Base-by-base conservation (phyloP, 92 coral and sea anemone genomes). In the Actinostola sp. region DNA sequence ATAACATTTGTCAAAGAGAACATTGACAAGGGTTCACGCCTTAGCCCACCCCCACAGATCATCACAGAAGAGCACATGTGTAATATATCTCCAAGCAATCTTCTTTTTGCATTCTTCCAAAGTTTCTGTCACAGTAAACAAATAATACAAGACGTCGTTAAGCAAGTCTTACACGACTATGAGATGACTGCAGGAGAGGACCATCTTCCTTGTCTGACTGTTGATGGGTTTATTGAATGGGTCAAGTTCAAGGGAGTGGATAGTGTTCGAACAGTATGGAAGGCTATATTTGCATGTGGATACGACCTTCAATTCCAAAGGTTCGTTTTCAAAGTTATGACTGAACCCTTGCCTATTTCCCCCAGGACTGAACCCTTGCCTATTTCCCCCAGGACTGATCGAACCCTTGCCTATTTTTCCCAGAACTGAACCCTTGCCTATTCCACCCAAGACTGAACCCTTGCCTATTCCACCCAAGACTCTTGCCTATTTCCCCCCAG, bases 201-300 rank as follows among this genome's bases (percentile, higher is more conserved):
- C 32, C 66, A 55, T 2, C 67, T 70, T 33, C 52, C 71, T 17
- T 78, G 72, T 27, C 73, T 91, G 23, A 78, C 81, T 17, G 44
- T 82, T 15, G 57, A 74, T 8, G 91, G 88, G 26, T 91, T 94
- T 38, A 53, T 88, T n/a, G 82, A 64, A 24, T 94, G 93, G 93
- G 89, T 77, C n/a, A 60, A 71, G 35, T 52, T 21, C 8, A 80
- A 85, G 38, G 79, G 81, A 20, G 61, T 38, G 27, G 93, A 82
- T 55, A 87, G 82, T 67, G 85, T 83, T 48, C 86, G 98, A 27
- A 43, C 78, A 9, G 67, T 91, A 60, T 94, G 97, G 97, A 91
- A 88, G 70, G 97, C 92, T 17, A 44, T 88, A 12, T 81, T 82
- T 27, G 94, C 94, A 41, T 94, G 98, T 75, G 98, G 98, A 32